Evolutionary conservation across 2,113 vertebrate genomes (phyloP).

Genomic region (Eublepharis macularius): DNA sequence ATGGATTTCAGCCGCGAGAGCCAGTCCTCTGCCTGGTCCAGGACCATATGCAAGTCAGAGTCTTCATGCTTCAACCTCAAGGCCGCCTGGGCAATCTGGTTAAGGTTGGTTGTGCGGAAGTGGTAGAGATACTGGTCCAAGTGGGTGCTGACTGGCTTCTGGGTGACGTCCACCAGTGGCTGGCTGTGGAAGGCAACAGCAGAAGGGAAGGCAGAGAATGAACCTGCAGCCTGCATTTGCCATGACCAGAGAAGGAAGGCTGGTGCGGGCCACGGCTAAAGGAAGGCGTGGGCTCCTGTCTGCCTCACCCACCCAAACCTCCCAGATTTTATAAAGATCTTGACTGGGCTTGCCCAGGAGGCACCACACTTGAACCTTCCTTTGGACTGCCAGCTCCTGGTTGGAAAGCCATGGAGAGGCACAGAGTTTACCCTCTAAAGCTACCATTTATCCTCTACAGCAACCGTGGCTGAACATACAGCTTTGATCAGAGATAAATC

Average conservation of each 20-base stretch:
- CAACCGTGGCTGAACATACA: too few species aligned
- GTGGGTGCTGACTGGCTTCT: conserved; percentile 78
- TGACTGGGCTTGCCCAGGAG: too few species aligned
- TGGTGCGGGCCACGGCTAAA: neutral
- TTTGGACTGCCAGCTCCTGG: too few species aligned
- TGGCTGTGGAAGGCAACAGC: conserved; percentile 66
- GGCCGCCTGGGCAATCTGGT: conserved; percentile 80
- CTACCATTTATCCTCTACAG: too few species aligned
- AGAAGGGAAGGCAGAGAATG: fast-evolving
- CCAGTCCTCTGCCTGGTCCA: conserved; percentile 96
- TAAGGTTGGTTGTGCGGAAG: conserved; percentile 79
- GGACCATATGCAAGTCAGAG: conserved; percentile 62
- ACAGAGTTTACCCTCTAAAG: too few species aligned
- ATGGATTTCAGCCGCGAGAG: conserved; percentile 77
- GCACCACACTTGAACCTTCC: too few species aligned
- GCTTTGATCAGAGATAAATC: too few species aligned
- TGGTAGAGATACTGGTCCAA: conserved; percentile 85
- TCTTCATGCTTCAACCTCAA: conserved; percentile 78
- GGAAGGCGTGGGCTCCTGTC: neutral
- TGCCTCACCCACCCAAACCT: neutral
- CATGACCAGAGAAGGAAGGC: neutral
- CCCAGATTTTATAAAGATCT: neutral
- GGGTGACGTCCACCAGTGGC: conserved; percentile 73
- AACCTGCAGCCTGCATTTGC: too few species aligned
- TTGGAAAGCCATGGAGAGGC: too few species aligned